Conservation (phyloP, 2,797 vertebrate species). For the Centropyge bicolor region DNA sequence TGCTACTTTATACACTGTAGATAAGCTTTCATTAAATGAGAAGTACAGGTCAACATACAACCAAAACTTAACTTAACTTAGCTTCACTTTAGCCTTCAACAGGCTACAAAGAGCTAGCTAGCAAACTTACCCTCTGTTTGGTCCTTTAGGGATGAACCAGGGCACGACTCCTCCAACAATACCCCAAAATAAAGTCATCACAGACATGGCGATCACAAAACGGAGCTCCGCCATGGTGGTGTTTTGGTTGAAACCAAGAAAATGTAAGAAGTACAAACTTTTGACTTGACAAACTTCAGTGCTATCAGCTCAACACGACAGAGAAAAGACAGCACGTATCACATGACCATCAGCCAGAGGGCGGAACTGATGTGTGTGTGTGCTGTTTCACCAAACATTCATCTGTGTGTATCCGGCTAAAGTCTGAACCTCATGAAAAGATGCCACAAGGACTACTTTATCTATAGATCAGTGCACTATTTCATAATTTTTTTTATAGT, state of each 20-base stretch:
- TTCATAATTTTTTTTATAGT: background rate
- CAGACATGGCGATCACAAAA: conserved; percentile 89
- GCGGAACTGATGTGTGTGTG: conserved; percentile 7
- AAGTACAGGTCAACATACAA: background rate
- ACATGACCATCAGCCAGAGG: conserved; percentile 59
- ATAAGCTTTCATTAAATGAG: background rate
- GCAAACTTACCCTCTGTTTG: conserved; percentile 93
- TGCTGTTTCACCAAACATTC: background rate
- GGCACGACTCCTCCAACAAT: conserved; percentile 91
- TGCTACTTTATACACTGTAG: fast-evolving
- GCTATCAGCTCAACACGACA: background rate
- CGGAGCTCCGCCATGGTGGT: conserved; percentile 85
- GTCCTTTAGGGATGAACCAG: conserved; percentile 95
- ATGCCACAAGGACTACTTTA: too few species aligned
- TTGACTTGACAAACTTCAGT: conserved; percentile 28
- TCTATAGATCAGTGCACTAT: background rate
- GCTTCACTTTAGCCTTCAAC: background rate
- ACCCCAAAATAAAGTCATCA: conserved; percentile 95
- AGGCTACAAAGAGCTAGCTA: conserved; percentile 52
- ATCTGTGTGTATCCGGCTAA: background rate
- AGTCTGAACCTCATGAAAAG: background rate
- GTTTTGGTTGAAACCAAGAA: background rate
- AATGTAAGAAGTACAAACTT: conserved; percentile 30
- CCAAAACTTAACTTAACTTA: background rate
- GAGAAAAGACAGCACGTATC: conserved; percentile 27